These are phyloP conservation scores for Anser brachyrhynchus DNA, from an alignment of 2,113 vertebrate species.

Conservation along the genomic window DNA sequence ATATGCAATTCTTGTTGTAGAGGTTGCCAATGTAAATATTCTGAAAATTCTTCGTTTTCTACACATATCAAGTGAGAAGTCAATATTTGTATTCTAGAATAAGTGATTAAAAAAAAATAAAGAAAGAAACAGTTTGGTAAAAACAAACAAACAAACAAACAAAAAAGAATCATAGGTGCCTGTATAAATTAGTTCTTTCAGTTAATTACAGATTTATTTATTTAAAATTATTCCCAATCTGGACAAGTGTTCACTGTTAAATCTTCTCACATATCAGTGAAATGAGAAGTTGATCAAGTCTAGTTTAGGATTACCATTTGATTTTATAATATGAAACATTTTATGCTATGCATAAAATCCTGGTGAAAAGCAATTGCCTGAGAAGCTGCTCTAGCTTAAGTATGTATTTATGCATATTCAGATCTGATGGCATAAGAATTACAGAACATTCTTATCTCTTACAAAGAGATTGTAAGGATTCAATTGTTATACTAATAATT, in stretches of 20 bases:
- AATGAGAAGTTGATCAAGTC: background rate
- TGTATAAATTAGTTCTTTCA: background rate
- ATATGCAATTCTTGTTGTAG: background rate
- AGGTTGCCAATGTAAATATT: background rate
- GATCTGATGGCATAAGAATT: background rate
- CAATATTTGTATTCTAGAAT: background rate
- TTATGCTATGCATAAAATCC: background rate
- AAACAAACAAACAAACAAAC: background rate
- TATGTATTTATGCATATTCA: background rate
- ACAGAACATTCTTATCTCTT: background rate
- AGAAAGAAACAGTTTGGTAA: background rate
- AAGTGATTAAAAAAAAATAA: background rate
- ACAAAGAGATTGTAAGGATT: background rate
- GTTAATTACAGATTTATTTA: background rate
- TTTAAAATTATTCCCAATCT: background rate
- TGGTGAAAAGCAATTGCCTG: background rate
- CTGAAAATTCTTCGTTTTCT: background rate
- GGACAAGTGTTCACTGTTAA: background rate
- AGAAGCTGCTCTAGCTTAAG: background rate
- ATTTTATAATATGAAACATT: background rate
- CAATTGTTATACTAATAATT: background rate
- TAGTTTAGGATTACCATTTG: background rate
- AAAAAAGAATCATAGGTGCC: background rate
- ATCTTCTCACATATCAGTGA: background rate
- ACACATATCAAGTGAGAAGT: background rate